A percentile compares a stretch with the other conserved stretches of the same genome.
Evolutionary conservation across 1,140 invertebrate species (phyloP).

Genomic region (Rhizoglyphus robini): DNA sequence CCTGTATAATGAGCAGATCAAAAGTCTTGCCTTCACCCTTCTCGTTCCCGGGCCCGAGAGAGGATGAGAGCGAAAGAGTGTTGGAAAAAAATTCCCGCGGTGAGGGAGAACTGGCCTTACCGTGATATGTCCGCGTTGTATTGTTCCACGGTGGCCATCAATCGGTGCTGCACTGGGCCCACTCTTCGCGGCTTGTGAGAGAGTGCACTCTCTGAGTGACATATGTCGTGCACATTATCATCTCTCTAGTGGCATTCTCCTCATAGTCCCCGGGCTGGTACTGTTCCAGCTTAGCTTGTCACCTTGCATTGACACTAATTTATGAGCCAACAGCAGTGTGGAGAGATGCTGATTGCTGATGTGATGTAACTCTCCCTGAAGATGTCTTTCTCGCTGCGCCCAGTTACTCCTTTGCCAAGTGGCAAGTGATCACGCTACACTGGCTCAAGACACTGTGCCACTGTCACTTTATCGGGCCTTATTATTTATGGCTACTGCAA

Average conservation of each 20-base stretch:
- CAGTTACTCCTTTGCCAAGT: neutral
- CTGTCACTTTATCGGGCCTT: too few species aligned
- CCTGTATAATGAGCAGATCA: neutral
- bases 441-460: too few species aligned
- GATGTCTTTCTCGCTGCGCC: neutral
- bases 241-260: neutral
- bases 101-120: neutral
- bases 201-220: neutral
- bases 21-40: neutral
- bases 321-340: too few species aligned
- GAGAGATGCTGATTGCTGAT: neutral
- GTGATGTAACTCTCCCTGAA: too few species aligned
- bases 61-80: neutral
- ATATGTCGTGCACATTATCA: conserved; percentile 13
- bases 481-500: neutral
- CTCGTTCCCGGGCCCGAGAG: neutral
- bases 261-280: neutral
- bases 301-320: conserved; percentile 1
- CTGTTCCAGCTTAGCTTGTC: too few species aligned
- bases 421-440: too few species aligned
- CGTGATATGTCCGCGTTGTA: neutral
- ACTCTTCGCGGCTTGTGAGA: neutral
- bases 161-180: too few species aligned
- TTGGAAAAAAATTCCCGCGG: neutral
- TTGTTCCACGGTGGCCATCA: neutral